Percentiles rank a stretch among this genome's conserved stretches.
Evolutionary conservation across 2,888 invertebrate genomes (phyloP).

Genomic region (Helicoverpa assulta): DNA sequence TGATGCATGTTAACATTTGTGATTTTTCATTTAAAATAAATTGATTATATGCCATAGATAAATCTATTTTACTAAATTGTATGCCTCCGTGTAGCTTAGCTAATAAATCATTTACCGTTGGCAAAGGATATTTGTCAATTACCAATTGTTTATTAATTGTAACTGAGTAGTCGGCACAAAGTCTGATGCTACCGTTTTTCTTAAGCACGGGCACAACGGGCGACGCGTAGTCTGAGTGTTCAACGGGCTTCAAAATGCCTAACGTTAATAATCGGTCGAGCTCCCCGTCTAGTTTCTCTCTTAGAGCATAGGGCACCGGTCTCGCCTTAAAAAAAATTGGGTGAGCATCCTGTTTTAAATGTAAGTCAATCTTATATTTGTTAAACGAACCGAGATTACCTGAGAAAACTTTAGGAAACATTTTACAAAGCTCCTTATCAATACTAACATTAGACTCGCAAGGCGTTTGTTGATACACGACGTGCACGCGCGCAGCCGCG

Average conservation of each 20-base stretch:
- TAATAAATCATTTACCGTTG: not conserved
- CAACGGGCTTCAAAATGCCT: no score
- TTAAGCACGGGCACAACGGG: no score
- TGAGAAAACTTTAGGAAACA: slow-evolving; percentile 9
- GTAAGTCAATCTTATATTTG: slow-evolving; percentile 6
- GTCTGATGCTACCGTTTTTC: not conserved
- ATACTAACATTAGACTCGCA: not conserved
- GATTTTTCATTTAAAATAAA: not conserved
- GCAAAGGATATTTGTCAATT: not conserved
- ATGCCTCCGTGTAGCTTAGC: not conserved
- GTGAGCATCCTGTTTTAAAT: slow-evolving; percentile 5
- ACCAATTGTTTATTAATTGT: not conserved
- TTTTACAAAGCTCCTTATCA: no score
- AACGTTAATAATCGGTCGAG: no score
- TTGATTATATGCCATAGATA: not conserved
- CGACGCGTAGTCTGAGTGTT: no score
- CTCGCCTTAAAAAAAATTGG: slow-evolving; percentile 36
- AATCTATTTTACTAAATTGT: not conserved
- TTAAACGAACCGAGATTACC: slow-evolving; percentile 7
- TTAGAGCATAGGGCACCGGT: slow-evolving; percentile 29
- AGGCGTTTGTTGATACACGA: slow-evolving; percentile 5
- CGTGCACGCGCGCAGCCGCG: not conserved
- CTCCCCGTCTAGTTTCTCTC: no score
- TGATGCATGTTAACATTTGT: not conserved
- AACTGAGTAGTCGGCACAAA: not conserved